phyloP scores from a whole-genome alignment of 2,113 vertebrate species.

The Ursus arctos region DNA sequence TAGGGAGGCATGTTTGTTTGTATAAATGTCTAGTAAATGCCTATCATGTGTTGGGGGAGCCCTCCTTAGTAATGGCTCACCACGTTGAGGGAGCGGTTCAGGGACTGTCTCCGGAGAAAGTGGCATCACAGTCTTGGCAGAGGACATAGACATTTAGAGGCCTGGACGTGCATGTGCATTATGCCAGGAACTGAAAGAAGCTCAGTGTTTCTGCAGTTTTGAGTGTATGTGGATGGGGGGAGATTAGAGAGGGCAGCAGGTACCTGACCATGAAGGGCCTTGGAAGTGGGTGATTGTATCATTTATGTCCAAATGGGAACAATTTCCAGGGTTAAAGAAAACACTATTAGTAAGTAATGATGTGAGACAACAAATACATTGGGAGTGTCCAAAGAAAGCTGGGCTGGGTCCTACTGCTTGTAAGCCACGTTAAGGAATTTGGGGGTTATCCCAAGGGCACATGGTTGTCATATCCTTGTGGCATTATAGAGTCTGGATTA shows the following conservation, averaged over 20 bases:
- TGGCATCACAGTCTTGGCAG: neutral
- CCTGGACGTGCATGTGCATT: neutral
- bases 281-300: neutral
- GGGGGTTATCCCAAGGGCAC: neutral
- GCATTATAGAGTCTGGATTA: neutral
- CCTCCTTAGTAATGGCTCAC: neutral
- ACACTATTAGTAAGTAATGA: neutral
- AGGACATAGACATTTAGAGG: neutral
- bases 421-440: neutral
- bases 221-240: neutral
- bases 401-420: neutral
- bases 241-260: neutral
- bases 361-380: neutral
- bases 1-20: neutral
- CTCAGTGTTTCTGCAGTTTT: neutral
- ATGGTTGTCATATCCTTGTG: neutral
- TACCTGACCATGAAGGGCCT: neutral
- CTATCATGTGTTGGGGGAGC: neutral
- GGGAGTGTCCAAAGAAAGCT: neutral
- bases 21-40: neutral
- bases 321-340: neutral
- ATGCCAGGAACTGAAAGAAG: neutral
- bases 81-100: neutral
- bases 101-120: neutral
- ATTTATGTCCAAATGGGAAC: neutral